Evolutionary conservation across 2,113 vertebrate genomes (phyloP), one percentile per base, ranked within the genome.

Genomic region (Porphyrio hochstetteri): DNA sequence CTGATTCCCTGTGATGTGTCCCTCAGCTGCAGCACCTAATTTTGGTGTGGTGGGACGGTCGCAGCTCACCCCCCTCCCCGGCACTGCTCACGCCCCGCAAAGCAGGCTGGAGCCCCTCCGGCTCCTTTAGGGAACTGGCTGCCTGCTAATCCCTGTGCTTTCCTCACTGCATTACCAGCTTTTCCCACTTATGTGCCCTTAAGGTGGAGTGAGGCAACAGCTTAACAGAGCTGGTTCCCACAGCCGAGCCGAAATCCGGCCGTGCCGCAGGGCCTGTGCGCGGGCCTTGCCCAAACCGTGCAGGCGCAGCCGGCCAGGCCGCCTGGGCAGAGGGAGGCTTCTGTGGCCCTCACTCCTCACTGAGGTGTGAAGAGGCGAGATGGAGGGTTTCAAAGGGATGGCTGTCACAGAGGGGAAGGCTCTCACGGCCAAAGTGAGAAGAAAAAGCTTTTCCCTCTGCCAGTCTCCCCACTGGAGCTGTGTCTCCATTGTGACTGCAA

Each of bases 141-240:
- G 82, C 91, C 82, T 88, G 95, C 86, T 96, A 79, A 94, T 94
- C 92, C 90, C 85, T 3, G 2, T 5, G 92, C 88, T 88, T 88
- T 86, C 80, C 92, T 93, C 33, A 8, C 76, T 0, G 56, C 82
- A 36, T 90, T 90, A 76, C 94, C 88, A 78, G 83, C 92, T 93
- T 86, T 82, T 86, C 94, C 91, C 61, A 75, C 86, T 92, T 78
- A 13, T 1, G 79, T 85, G 92, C 92, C 92, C 95, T 93, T 79
- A 63, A 94, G 92, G 88, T 29, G 80, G 91, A 96, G 86, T 40
- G 70, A 88, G 93, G 93, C 93, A 84, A 79, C n/a, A 50, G 95
- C 84, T 92, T 31, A 78, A 50, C 78, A 85, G 93, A 59, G 65
- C 75, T 64, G 0, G n/a, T 78, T 96, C 94, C 83, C 92, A 42